A percentile compares a stretch with the other conserved stretches of the same genome.
These are phyloP conservation scores for Sinella curviseta DNA, from an alignment of 1,140 invertebrate genomes.

Conservation along the genomic window DNA sequence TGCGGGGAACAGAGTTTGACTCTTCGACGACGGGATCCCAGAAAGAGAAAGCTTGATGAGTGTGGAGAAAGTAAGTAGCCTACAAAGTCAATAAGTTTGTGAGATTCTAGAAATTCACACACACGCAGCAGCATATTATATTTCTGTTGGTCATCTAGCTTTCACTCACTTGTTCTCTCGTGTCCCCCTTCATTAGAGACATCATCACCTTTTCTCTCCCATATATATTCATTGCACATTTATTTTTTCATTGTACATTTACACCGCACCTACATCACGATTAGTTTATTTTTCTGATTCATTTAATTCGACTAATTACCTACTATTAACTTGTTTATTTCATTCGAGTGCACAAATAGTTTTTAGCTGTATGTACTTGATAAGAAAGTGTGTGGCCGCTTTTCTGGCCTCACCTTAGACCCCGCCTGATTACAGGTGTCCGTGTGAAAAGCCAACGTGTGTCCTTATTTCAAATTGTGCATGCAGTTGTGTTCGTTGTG, in stretches of 20 bases:
- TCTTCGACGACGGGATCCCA: neutral
- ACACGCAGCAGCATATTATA: neutral
- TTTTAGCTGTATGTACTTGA: too few species aligned
- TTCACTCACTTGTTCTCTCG: neutral
- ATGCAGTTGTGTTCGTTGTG: too few species aligned
- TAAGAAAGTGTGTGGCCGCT: too few species aligned
- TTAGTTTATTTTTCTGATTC: too few species aligned
- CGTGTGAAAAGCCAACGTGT: neutral
- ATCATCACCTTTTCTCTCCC: neutral
- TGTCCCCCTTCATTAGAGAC: neutral
- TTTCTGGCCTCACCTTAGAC: slow-evolving; percentile 13
- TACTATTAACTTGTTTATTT: too few species aligned
- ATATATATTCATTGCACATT: neutral
- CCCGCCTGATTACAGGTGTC: slow-evolving; percentile 21
- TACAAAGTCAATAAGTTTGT: neutral
- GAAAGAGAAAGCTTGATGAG: slow-evolving; percentile 1
- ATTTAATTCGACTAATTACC: too few species aligned
- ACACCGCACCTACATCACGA: too few species aligned
- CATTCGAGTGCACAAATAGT: too few species aligned
- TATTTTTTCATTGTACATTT: too few species aligned
- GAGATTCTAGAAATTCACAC: neutral
- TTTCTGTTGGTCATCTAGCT: neutral
- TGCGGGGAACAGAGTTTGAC: neutral
- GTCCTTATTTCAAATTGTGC: neutral
- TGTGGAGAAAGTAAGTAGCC: neutral